Percentiles rank a stretch among this genome's conserved stretches.
Evolutionary conservation across 2,888 invertebrate species (phyloP).

Genomic region (Lycia hirtaria): DNA sequence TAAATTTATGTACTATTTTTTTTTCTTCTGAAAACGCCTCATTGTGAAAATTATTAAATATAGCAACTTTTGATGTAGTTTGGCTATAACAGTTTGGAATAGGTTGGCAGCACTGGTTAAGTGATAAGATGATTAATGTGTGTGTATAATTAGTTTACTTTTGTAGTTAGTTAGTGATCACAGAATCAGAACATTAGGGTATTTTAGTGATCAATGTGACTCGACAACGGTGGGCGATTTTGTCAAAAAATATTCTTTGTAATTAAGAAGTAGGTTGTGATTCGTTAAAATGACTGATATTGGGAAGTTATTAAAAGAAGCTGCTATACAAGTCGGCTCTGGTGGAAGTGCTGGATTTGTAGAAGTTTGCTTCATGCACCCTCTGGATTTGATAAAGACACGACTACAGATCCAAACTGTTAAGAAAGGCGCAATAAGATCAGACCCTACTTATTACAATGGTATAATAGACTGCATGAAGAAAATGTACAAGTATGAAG

Average conservation of each 20-base stretch:
- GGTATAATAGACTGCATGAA: constrained; percentile 94
- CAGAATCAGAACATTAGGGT: too few relatives aligned
- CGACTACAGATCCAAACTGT: constrained; percentile 81
- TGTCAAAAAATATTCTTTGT: neutral
- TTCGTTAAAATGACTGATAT: constrained; percentile 67
- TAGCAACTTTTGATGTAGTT: too few relatives aligned
- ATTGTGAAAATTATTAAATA: too few relatives aligned
- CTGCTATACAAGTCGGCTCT: constrained; percentile 92
- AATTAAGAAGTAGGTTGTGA: neutral
- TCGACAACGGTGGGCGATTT: neutral
- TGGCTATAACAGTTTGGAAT: too few relatives aligned
- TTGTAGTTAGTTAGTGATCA: too few relatives aligned
- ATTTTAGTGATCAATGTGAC: constrained; percentile 13
- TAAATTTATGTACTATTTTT: too few relatives aligned
- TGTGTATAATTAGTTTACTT: too few relatives aligned
- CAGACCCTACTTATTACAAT: constrained; percentile 87
- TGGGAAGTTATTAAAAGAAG: constrained; percentile 86
- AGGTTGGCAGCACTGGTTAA: too few relatives aligned
- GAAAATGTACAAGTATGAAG: constrained; percentile 95
- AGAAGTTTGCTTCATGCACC: constrained; percentile 98
- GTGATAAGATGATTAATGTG: too few relatives aligned
- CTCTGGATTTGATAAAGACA: constrained; percentile 96
- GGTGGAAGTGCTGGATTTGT: constrained; percentile 97
- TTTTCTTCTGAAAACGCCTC: too few relatives aligned
- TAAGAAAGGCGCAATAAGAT: constrained; percentile 46